Percentiles rank a stretch among this genome's conserved stretches.
These are phyloP conservation scores for Lanius collurio DNA, from an alignment of 2,113 vertebrate species.

Conservation along the genomic window DNA sequence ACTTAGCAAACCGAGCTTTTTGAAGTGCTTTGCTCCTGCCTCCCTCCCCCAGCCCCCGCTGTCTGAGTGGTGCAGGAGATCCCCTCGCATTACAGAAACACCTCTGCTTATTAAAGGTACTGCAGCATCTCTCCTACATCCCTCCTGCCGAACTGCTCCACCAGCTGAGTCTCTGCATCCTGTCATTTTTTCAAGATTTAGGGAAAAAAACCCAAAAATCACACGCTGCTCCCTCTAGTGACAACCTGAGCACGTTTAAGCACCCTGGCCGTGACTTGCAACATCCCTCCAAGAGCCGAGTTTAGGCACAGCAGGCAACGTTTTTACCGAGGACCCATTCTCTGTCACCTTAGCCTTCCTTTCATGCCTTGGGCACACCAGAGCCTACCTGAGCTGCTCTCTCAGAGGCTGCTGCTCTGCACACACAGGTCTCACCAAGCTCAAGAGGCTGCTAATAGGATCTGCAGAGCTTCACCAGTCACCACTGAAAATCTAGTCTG, in stretches of 20 bases:
- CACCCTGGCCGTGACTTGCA: accelerated
- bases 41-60: not conserved
- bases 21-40: not conserved
- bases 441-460: not conserved
- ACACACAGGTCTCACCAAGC: not conserved
- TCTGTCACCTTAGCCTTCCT: not conserved
- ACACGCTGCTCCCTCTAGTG: constrained; percentile 34
- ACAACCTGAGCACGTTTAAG: not conserved
- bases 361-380: not conserved
- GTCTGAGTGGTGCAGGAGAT: not conserved
- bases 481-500: not conserved
- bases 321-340: not conserved
- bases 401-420: not conserved
- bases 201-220: not conserved
- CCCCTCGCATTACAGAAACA: not conserved
- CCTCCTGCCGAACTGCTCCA: not conserved
- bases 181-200: not conserved
- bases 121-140: not conserved
- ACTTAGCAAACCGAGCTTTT: not conserved
- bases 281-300: not conserved
- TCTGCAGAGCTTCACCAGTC: not conserved
- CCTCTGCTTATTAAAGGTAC: not conserved
- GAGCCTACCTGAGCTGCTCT: not conserved
- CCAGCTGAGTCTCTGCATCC: not conserved
- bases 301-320: not conserved